Percentiles rank a stretch among this genome's conserved stretches.
phyloP scores from a whole-genome alignment of 2,113 vertebrate species.

The Caretta caretta region DNA sequence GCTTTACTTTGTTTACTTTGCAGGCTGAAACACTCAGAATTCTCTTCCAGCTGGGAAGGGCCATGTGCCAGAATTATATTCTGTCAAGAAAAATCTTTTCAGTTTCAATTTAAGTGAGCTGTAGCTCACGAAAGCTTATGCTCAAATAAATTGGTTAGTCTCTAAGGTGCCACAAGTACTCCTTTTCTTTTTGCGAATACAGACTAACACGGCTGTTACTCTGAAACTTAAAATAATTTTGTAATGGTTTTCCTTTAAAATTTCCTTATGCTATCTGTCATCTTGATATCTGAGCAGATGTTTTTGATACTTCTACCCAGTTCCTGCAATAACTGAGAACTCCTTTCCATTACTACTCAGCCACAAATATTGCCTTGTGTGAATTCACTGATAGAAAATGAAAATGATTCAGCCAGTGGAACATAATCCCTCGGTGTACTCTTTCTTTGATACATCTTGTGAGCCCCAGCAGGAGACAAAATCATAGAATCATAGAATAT shows the following conservation, averaged over 20 bases:
- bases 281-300: background rate
- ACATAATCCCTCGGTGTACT: rapidly evolving
- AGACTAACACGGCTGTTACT: too few species aligned
- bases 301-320: background rate
- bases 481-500: background rate
- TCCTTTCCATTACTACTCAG: background rate
- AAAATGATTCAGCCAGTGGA: background rate
- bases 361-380: background rate
- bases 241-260: background rate
- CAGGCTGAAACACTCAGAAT: background rate
- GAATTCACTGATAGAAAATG: background rate
- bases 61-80: rapidly evolving
- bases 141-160: too few species aligned
- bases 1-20: background rate
- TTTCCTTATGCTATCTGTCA: background rate
- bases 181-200: too few species aligned
- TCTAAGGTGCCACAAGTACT: too few species aligned
- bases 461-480: background rate
- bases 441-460: rapidly evolving
- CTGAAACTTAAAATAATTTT: background rate
- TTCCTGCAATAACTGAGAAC: background rate
- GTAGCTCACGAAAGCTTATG: too few species aligned
- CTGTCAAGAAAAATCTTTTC: background rate
- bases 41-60: background rate
- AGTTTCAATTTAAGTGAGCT: background rate